Evolutionary conservation across 2,888 invertebrate species (phyloP), one percentile per base, ranked within the genome.

Genomic region (Pterostichus madidus): DNA sequence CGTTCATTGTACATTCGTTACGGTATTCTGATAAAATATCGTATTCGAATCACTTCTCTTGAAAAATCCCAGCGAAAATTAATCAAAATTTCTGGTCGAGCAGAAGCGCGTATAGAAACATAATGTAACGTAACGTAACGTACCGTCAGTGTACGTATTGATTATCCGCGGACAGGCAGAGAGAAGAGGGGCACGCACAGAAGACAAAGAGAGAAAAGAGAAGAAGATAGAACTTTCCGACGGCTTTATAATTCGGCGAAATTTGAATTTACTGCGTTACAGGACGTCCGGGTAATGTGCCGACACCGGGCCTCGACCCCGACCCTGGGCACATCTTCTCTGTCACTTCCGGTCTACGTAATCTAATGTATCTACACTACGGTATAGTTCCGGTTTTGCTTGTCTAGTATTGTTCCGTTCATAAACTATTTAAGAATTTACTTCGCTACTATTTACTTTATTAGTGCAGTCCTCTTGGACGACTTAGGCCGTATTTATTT

Each of bases 211-310:
- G 35, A 64, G 35, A 35, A 64, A 35, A 64, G 64, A 32, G 35
- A 64, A 64, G 64, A 64, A 35, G 35, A 59, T 31, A 59, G 59
- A 64, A 64, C 64, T 64, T 64, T 35, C 35, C 64, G 64, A 64
- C 68, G 68, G 68, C 68, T 71, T 71, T 71, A 71, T 71, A 71
- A 71, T 71, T 71, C 68, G 44, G 68, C 24, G 68, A 71, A 71
- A 71, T 71, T 71, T 71, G 68, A 71, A 71, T 71, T 71, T 71
- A 71, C 68, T 71, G 68, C 44, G 68, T 11, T 44, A 44, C 68
- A 71, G 68, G 68, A 71, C 44, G 68, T 71, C 68, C 68, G 68
- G 68, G 68, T 71, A 61, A 61, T 61, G 61, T 24, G 56, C 17
- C 35, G 64, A 64, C 64, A 31, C 64, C 24, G 17, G 15, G 5